These are phyloP conservation scores for Alosa alosa DNA, from an alignment of 2,113 vertebrate species.

Conservation along the genomic window DNA sequence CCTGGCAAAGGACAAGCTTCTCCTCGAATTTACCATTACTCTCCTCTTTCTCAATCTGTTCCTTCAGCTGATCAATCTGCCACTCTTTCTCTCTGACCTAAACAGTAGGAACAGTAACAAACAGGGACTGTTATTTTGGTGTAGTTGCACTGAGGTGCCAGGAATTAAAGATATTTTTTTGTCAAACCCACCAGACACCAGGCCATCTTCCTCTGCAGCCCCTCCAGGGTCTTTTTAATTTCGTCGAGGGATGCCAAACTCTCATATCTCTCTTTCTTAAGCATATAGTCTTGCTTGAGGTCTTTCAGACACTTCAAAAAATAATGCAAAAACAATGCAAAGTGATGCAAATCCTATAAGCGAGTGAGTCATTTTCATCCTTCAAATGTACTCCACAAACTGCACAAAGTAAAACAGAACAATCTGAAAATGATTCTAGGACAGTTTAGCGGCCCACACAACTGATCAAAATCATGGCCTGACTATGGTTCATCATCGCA, in stretches of 20 bases:
- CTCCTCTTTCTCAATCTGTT: conserved; percentile 67
- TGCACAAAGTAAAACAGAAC: too few relatives aligned
- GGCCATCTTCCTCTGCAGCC: conserved; percentile 78
- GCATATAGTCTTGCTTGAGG: conserved; percentile 68
- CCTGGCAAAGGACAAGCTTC: conserved; percentile 75
- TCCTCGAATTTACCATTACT: conserved; percentile 64
- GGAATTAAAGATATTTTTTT: not conserved
- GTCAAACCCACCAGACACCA: conserved; percentile 77
- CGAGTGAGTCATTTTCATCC: not conserved
- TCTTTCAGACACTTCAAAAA: conserved; percentile 72
- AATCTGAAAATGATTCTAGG: too few relatives aligned
- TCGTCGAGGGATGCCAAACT: conserved; percentile 72
- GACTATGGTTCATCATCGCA: too few relatives aligned
- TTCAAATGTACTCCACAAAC: not conserved
- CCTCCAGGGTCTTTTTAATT: conserved; percentile 71
- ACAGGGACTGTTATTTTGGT: not conserved
- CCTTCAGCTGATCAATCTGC: conserved; percentile 67
- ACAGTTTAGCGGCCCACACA: not conserved
- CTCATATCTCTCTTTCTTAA: conserved; percentile 77
- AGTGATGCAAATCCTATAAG: not conserved
- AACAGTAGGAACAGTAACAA: not conserved
- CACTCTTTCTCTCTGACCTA: conserved; percentile 79
- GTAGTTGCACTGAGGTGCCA: not conserved
- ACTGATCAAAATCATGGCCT: not conserved
- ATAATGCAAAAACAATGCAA: not conserved